Evolutionary conservation across 2,113 vertebrate genomes (phyloP).

Genomic region (Terrapene triunguis): DNA sequence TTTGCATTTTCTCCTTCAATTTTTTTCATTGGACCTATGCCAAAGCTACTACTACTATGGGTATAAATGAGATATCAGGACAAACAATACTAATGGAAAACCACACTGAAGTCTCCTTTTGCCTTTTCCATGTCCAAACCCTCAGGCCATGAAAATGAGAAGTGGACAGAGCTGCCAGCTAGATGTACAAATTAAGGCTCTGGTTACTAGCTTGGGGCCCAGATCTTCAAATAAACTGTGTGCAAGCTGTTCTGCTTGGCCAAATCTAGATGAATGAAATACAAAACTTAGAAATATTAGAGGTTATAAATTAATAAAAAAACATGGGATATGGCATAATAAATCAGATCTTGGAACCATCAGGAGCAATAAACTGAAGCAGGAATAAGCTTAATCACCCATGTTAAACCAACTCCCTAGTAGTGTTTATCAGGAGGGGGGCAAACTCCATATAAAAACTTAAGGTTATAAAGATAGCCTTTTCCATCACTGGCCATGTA

Average conservation of each 20-base stretch:
- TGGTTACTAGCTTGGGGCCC: not conserved
- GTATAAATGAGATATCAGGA: not conserved
- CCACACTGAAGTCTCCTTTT: not conserved
- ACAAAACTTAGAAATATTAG: rapidly evolving
- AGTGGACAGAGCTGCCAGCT: not conserved
- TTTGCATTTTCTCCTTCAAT: not conserved
- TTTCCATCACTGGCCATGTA: not conserved
- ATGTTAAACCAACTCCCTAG: not conserved
- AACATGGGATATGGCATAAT: not conserved
- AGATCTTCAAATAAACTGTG: rapidly evolving
- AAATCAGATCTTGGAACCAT: not conserved
- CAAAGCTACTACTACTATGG: rapidly evolving
- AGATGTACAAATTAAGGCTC: not conserved
- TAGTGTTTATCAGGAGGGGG: not conserved
- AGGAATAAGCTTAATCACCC: not conserved
- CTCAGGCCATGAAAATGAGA: not conserved
- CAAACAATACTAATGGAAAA: not conserved
- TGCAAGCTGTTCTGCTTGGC: not conserved
- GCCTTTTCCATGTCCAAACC: not conserved
- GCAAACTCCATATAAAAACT: not conserved
- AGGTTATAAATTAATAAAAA: not conserved
- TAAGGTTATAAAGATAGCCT: not conserved
- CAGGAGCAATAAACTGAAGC: not conserved
- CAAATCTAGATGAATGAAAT: not conserved
- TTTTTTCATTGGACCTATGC: not conserved